Base-by-base conservation (phyloP, 2,797 vertebrate species). In the Pelobates cultripes region DNA sequence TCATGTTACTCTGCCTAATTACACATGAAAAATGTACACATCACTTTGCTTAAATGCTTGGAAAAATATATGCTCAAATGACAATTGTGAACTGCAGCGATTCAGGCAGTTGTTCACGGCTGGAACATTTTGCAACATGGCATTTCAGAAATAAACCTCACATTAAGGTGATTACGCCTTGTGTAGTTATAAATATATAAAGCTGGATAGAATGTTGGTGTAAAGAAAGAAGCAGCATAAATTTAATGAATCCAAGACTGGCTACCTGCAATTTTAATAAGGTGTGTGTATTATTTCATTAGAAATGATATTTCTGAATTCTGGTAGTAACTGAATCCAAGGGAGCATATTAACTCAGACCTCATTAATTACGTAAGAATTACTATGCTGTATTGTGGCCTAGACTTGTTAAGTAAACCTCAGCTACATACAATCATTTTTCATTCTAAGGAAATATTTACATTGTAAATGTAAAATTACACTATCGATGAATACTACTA, bases 1-100 rank as follows among this genome's bases (percentile, higher is more conserved):
- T 96, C 94, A 87, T 90, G 92, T 96, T 96, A 95, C 95, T 91
- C 90, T 88, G 92, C 92, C 93, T 94, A 95, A 95, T 96, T 96
- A 94, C 94, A 93, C 93, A 90, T 92, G 93, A 95, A 94, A 94
- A 94, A 93, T 93, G 92, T 91, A 88, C 91, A 89, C 91, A 90
- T 88, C 89, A 85, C 85, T 86, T 85, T 87, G 87, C 88, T 86
- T 87, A 83, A 86, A 89, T 60, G 88, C 91, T 88, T 88, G 90
- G 90, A 90, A 93, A 92, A 92, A 89, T 89, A 90, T 90, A 88
- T 86, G 89, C 88, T 92, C 87, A 69, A 81, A 89, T 88, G 88
- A 88, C 61, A 85, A 87, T 85, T 85, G 86, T 3, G 40, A 88
- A 63, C 81, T 17, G 45, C 5, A 85, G 90, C 71, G 57, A 81